These are phyloP conservation scores for Cyclophora punctaria DNA, from an alignment of 2,888 invertebrate genomes.

Conservation along the genomic window DNA sequence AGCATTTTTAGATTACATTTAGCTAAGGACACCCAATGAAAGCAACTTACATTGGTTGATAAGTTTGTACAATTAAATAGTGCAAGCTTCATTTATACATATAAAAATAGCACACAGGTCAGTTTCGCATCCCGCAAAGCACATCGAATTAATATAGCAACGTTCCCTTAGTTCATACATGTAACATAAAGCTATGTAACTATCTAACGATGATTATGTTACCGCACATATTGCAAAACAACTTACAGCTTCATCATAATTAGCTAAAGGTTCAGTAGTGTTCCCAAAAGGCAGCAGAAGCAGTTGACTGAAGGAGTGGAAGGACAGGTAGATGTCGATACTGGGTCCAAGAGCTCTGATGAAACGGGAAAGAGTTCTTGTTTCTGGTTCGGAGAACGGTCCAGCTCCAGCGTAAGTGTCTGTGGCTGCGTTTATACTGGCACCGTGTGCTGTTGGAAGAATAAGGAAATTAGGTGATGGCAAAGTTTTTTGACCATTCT, in stretches of 20 bases:
- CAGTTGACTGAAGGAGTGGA: slow-evolving; percentile 83
- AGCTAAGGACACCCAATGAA: too few relatives aligned
- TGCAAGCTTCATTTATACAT: too few relatives aligned
- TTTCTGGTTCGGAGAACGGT: slow-evolving; percentile 75
- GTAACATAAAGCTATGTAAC: too few relatives aligned
- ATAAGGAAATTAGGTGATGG: neutral
- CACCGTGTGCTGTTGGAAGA: slow-evolving; percentile 39
- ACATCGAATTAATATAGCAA: too few relatives aligned
- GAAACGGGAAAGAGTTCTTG: slow-evolving; percentile 37
- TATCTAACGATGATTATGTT: too few relatives aligned
- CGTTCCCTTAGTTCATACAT: too few relatives aligned
- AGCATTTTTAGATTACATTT: too few relatives aligned
- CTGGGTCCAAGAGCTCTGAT: slow-evolving; percentile 31
- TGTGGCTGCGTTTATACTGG: slow-evolving; percentile 49
- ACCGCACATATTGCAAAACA: too few relatives aligned
- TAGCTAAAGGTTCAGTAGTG: slow-evolving; percentile 33
- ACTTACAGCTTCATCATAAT: slow-evolving; percentile 44
- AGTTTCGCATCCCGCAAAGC: too few relatives aligned
- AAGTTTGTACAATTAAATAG: too few relatives aligned
- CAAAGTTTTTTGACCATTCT: neutral
- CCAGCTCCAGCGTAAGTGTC: slow-evolving; percentile 68
- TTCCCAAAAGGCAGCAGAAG: slow-evolving; percentile 77
- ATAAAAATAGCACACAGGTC: too few relatives aligned
- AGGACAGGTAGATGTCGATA: slow-evolving; percentile 63
- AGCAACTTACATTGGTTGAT: too few relatives aligned